phyloP scores from a whole-genome alignment of 2,797 vertebrate genomes.

The Chelonia mydas region DNA sequence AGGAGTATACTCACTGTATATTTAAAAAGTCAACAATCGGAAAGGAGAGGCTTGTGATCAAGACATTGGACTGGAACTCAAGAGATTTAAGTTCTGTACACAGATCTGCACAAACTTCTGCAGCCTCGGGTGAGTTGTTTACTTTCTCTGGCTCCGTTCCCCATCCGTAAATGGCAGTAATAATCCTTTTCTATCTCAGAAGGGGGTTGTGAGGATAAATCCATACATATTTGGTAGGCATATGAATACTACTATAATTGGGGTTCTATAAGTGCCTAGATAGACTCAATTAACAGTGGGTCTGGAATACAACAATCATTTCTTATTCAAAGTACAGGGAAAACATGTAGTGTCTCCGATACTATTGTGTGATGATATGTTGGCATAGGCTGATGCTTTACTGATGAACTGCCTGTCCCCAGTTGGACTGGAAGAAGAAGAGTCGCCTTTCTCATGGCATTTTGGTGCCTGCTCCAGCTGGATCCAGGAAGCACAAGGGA shows the following conservation, averaged over 20 bases:
- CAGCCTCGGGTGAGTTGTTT: not conserved
- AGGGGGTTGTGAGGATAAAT: not conserved
- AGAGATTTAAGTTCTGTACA: too few relatives aligned
- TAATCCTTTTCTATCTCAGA: not conserved
- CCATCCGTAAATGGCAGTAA: not conserved
- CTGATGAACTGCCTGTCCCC: not conserved
- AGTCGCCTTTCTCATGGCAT: not conserved
- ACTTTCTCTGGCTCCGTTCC: not conserved
- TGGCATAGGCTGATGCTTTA: not conserved
- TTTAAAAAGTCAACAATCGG: not conserved
- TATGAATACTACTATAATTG: not conserved
- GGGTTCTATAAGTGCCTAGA: too few relatives aligned
- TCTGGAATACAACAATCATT: not conserved
- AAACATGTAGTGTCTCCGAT: not conserved
- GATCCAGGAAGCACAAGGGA: not conserved
- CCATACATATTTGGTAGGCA: not conserved
- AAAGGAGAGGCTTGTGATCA: not conserved
- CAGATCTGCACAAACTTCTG: too few relatives aligned
- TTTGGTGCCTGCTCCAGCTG: accelerated
- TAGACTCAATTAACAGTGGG: not conserved
- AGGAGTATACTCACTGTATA: not conserved
- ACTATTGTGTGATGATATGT: too few relatives aligned
- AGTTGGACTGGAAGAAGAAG: not conserved
- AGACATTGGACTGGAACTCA: not conserved
- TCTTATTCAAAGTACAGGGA: not conserved